Percentiles rank a stretch among this genome's conserved stretches.
Conservation (phyloP, 2,113 vertebrate species). For the Struthio camelus region DNA sequence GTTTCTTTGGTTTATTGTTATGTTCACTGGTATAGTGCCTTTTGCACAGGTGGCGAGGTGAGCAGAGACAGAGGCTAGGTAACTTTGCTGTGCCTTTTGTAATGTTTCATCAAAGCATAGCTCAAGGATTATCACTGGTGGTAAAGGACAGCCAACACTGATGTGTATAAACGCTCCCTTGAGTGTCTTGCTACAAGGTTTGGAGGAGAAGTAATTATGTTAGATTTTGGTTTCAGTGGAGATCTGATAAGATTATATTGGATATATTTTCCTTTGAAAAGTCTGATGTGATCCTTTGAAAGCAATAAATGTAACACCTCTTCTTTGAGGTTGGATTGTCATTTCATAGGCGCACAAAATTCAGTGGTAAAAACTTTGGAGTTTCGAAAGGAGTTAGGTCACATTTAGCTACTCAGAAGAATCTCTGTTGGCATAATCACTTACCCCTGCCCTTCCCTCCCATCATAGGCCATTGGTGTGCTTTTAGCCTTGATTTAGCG, state of each 20-base stretch:
- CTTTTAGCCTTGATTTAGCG: background rate
- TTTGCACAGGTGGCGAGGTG: constrained; percentile 1
- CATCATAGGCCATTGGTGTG: background rate
- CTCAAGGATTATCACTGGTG: constrained; percentile 44
- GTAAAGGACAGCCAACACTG: constrained; percentile 54
- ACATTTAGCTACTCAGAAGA: background rate
- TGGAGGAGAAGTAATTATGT: constrained; percentile 53
- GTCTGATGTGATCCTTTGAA: constrained; percentile 29
- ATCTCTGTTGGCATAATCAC: background rate
- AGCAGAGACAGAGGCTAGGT: background rate
- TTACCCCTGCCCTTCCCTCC: background rate
- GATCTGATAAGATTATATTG: constrained; percentile 53
- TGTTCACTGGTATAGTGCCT: background rate
- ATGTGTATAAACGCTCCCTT: constrained; percentile 25
- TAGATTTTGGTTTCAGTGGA: constrained; percentile 55
- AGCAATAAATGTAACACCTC: background rate
- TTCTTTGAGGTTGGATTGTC: background rate
- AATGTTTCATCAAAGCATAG: background rate
- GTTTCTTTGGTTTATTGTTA: background rate
- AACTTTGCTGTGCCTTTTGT: constrained; percentile 47
- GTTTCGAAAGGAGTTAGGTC: background rate
- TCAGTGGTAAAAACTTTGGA: background rate
- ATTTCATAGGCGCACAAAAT: background rate
- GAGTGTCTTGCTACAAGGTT: constrained; percentile 36
- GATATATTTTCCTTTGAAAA: constrained; percentile 49